phyloP scores from a whole-genome alignment of 2,797 vertebrate genomes.

The Mallotus villosus region DNA sequence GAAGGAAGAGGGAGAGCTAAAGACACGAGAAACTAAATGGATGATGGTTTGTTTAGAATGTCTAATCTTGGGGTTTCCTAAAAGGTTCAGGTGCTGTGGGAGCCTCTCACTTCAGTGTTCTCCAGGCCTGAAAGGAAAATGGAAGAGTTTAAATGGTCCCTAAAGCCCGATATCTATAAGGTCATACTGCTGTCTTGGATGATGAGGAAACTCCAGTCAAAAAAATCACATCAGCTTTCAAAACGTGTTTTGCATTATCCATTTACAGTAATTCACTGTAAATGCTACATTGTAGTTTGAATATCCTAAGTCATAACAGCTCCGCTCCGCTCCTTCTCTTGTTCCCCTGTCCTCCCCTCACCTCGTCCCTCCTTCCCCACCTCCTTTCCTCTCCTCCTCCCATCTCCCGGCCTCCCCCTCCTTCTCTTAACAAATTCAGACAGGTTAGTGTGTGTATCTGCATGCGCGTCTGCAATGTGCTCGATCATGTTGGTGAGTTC shows the following conservation, averaged over 20 bases:
- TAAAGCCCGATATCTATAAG: too few relatives aligned
- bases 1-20: background rate
- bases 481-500: conserved; percentile 31
- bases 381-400: background rate
- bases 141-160: too few relatives aligned
- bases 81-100: background rate
- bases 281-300: background rate
- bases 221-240: too few relatives aligned
- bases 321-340: background rate
- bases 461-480: background rate
- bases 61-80: background rate
- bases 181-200: too few relatives aligned
- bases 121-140: too few relatives aligned
- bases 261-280: too few relatives aligned
- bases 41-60: background rate
- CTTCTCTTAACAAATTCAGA: background rate
- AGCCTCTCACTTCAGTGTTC: too few relatives aligned
- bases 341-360: background rate
- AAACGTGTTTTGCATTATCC: too few relatives aligned
- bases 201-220: too few relatives aligned
- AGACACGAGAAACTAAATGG: background rate
- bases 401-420: background rate
- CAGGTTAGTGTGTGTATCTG: background rate
- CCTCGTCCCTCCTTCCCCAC: background rate
- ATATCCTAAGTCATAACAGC: background rate